Conservation (phyloP, 2,797 vertebrate species). For the Hydrocynus forskahlii region DNA sequence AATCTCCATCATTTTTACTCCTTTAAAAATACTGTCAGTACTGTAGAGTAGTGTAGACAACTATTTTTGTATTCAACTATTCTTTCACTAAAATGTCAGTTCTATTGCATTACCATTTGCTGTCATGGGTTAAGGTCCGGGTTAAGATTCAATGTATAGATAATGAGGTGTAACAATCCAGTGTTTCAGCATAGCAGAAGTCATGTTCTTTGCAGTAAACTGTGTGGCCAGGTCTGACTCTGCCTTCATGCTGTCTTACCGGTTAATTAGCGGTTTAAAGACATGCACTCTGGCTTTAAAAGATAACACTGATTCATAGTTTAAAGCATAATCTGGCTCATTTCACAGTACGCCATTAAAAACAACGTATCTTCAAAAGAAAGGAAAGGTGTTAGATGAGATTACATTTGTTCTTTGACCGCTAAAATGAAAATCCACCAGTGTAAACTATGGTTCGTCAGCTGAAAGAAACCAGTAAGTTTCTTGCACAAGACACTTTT, state of each 20-base stretch:
- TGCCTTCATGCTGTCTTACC: conserved; percentile 31
- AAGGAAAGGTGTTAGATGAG: conserved; percentile 23
- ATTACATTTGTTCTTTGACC: conserved; percentile 12
- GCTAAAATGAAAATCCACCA: conserved; percentile 18
- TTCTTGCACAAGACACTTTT: background rate
- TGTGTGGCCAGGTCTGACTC: conserved; percentile 31
- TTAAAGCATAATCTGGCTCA: conserved; percentile 13
- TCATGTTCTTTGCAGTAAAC: conserved; percentile 19
- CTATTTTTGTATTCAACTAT: background rate
- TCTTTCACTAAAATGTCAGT: background rate
- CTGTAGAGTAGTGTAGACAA: too few relatives aligned
- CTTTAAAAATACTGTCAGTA: too few relatives aligned
- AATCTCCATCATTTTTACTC: too few relatives aligned
- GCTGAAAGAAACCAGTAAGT: conserved; percentile 8
- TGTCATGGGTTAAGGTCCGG: conserved; percentile 9
- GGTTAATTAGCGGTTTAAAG: conserved; percentile 44
- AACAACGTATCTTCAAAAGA: conserved; percentile 27
- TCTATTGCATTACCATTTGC: background rate
- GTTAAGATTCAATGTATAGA: conserved; percentile 3
- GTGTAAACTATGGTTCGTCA: background rate
- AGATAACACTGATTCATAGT: conserved; percentile 25
- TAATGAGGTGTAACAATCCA: conserved; percentile 14
- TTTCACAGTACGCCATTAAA: background rate
- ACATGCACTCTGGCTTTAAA: conserved; percentile 21
- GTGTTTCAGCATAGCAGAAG: background rate